Evolutionary conservation across 1,140 invertebrate genomes (phyloP), one percentile per base, ranked within the genome.

Genomic region (Chelonus insularis): DNA sequence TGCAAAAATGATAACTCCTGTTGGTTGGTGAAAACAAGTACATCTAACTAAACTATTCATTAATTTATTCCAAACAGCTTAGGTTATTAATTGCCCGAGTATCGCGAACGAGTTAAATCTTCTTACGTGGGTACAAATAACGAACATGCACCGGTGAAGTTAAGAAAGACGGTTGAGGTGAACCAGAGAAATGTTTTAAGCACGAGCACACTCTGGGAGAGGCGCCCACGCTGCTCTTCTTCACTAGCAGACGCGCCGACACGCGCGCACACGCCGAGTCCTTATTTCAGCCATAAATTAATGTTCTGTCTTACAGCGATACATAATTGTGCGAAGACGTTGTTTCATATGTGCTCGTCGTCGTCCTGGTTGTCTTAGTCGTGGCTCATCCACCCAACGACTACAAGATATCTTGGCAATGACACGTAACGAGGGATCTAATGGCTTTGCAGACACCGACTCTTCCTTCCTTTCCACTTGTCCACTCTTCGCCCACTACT

Each of bases 101-200:
- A 29, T 3, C 25, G 25, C 25, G 25, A 29, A 29, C 3, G 25
- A 29, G 25, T 29, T 29, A 29, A 29, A 29, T 29, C 25, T 29
- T 7, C 7, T 7, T 72, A 75, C 76, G 75, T 74, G 76, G 73
- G 75, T 79, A 79, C 77, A 79, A 79, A 79, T 79, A 79, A 79
- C 77, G 73, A 77, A 79, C 77, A 79, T 72, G 75, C 73, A 66
- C 56, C 67, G 70, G 48, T 9, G 32, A 36, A 14, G 41, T 48
- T 20, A 60, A 67, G 66, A 66, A 56, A 65, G 66, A 66, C 43
- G 41, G 11, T 41, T 56, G 69, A 70, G 67, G 68, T 73, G 76
- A 77, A 79, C 75, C 75, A 78, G 77, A 79, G 76, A 79, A 79
- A 79, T 79, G 76, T 79, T 79, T 79, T 73, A 78, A 79, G 74